Evolutionary conservation across 2,797 vertebrate genomes (phyloP).

Genomic region (Iguana delicatissima): DNA sequence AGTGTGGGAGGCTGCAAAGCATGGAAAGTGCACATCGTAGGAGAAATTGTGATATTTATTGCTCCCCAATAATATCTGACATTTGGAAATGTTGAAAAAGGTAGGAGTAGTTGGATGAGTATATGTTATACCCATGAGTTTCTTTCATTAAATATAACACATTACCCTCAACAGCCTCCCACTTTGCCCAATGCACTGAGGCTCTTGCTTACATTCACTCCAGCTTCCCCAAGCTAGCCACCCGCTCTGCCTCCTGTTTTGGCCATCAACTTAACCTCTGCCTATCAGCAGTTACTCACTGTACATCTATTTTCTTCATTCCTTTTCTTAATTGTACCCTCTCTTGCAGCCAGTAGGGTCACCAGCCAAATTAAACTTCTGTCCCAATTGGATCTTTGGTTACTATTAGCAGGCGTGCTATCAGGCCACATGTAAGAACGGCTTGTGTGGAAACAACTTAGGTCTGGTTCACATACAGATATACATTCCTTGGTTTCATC

Average conservation of each 20-base stretch:
- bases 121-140: background rate
- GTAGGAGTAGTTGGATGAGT: background rate
- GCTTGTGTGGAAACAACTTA: background rate
- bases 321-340: background rate
- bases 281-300: background rate
- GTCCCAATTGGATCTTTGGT: no score
- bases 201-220: background rate
- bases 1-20: no score
- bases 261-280: background rate
- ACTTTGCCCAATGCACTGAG: background rate
- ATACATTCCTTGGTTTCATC: background rate
- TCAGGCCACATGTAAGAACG: background rate
- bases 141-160: background rate
- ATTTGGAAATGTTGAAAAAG: background rate
- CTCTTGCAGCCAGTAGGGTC: background rate
- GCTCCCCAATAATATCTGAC: background rate
- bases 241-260: background rate
- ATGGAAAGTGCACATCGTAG: background rate
- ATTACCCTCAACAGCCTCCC: background rate
- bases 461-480: background rate
- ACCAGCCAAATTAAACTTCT: no score
- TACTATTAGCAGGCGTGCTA: no score
- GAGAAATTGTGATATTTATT: background rate
- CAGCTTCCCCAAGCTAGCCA: background rate
- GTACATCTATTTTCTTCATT: background rate